Base-by-base conservation (phyloP, 1,140 invertebrate species). In the Drosophila auraria region DNA sequence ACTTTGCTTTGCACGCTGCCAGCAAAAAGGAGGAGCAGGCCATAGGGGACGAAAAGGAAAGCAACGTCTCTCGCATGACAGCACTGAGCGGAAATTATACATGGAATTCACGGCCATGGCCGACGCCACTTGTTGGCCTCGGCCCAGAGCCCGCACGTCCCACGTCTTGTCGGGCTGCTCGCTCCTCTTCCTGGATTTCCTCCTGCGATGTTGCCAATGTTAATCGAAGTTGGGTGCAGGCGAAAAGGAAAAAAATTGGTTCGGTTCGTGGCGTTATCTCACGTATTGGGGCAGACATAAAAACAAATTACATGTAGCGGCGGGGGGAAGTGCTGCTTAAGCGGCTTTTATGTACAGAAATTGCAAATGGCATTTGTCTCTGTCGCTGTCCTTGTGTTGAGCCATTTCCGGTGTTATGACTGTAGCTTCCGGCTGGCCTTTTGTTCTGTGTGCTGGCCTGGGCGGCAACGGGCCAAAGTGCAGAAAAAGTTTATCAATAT, bases 221-320 rank as follows among this genome's bases (percentile, higher is more conserved):
- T 87, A 87, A 87, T 87, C 84, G 84, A 87, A 87, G 80, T 87
- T 80, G 61, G 78, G 74, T 72, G 78, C 75, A 63, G 53, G 65
- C 69, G 63, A 78, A 61, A 59, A 60, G 58, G 25, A 56, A 81
- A 69, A 73, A 70, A 74, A 59, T 54, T 47, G 64, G 63, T 68
- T 82, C 64, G 60, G 57, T 70, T 83, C 80, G 58, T 72, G 78
- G 84, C 84, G 81, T 89, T 87, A 87, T 87, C 84, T 89, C 84
- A 87, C 84, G 84, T 87, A 89, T 83, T 76, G 79, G 80, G 80
- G 81, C 84, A 87, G 83, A 87, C 83, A 87, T 89, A 87, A 87
- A 87, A 87, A 87, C 83, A 87, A 87, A 87, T 87, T 87, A 87
- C 83, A 89, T 83, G 78, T 73, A 47, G 50, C 51, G 42, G 63